Evolutionary conservation across 2,888 invertebrate species (phyloP), one percentile per base, ranked within the genome.

Genomic region (Caenorhabditis macrosperma): DNA sequence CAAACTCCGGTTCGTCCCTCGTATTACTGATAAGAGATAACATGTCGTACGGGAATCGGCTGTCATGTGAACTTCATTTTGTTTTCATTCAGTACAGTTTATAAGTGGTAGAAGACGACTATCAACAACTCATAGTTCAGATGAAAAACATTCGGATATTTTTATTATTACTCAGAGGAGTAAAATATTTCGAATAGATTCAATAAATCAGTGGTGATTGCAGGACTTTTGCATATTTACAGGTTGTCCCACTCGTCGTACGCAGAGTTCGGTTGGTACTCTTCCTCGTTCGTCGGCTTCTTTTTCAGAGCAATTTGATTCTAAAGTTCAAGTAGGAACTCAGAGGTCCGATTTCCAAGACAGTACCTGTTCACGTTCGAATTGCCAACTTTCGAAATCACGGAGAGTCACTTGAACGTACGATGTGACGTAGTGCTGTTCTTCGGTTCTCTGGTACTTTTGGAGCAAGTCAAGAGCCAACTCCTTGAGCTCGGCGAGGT

Each of bases 231-330:
- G n/a, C 3, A 54, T 30, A 5, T 54, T 84, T 78, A 88, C 75
- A 88, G 69, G 59, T 87, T 88, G 55, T 89, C 89, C 89, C 89
- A 89, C 33, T 88, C 89, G 57, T 89, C 89, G 71, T 89, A 89
- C 20, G 86, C 86, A 0, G 88, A 81, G 24, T 83, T 85, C 24
- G 84, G 80, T 30, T 85, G 82, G 61, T 81, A 84, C 17, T 86
- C 86, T 33, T 87, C 86, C 9, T 87, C 88, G 6, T 60, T 61
- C 0, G 81, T 76, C 30, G 86, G 82, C 57, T 87, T 87, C 72
- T 85, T 86, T 67, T 87, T 87, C 26, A 85, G 76, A 33, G 85
- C 83, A 44, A 87, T 81, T 50, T 83, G 82, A 52, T 86, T 87
- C 86, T 86, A 48, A 50, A 84, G 63, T 28, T n/a, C 52, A 41